A percentile compares a stretch with the other conserved stretches of the same genome.
Conservation (phyloP, 2,797 vertebrate genomes). For the Sebastes hubbsi region DNA sequence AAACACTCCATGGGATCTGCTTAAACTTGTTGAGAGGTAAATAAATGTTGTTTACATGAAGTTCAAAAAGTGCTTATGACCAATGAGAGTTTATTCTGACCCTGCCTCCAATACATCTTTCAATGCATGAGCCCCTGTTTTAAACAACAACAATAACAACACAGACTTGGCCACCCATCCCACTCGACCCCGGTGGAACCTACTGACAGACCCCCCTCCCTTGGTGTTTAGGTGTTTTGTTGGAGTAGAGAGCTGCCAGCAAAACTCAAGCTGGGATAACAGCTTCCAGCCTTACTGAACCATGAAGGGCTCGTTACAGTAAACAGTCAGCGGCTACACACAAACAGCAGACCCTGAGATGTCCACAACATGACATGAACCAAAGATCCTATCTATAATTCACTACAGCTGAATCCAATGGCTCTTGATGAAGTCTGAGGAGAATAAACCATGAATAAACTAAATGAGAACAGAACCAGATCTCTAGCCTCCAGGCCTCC, state of each 20-base stretch:
- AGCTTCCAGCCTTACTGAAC: constrained; percentile 44
- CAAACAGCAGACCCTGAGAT: constrained; percentile 32
- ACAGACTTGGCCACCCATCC: background rate
- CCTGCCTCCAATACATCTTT: background rate
- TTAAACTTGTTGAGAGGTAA: background rate
- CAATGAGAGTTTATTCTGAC: background rate
- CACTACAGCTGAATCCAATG: constrained; percentile 20
- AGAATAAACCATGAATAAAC: background rate
- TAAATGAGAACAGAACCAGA: background rate
- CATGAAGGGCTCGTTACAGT: constrained; percentile 17
- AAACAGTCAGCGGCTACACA: constrained; percentile 28
- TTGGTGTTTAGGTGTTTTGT: constrained; percentile 1
- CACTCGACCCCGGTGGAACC: background rate
- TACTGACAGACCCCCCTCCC: background rate
- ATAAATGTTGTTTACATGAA: background rate
- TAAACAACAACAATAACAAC: constrained; percentile 1
- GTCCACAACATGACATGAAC: constrained; percentile 31
- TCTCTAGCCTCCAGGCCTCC: background rate
- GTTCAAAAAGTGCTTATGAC: background rate
- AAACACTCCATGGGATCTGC: background rate
- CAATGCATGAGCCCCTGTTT: background rate
- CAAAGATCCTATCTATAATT: constrained; percentile 27
- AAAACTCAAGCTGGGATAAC: constrained; percentile 54
- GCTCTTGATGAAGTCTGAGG: constrained; percentile 14
- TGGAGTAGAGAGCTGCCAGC: constrained; percentile 7